These are phyloP conservation scores for Sebastes hubbsi DNA, from an alignment of 2,797 vertebrate species.

Conservation along the genomic window DNA sequence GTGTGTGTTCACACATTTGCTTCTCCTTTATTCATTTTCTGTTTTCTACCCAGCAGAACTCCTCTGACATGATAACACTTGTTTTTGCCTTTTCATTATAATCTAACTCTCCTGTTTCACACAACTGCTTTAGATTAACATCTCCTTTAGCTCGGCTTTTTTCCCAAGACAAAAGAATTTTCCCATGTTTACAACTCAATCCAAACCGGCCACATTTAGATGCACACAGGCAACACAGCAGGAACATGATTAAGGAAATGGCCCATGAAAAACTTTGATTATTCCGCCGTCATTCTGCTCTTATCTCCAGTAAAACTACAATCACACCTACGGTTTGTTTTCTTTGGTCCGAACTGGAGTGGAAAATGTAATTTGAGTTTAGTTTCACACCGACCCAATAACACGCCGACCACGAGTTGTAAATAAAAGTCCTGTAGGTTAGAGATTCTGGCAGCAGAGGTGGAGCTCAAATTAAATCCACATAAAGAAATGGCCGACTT, in stretches of 20 bases:
- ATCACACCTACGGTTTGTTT: slow-evolving; percentile 75
- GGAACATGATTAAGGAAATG: slow-evolving; percentile 67
- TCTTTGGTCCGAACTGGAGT: slow-evolving; percentile 55
- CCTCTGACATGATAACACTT: background rate
- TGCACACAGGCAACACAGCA: slow-evolving; percentile 28
- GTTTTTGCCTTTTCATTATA: background rate
- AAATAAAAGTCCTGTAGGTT: slow-evolving; percentile 57
- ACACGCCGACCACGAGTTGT: slow-evolving; percentile 52
- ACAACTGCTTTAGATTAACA: slow-evolving; percentile 54
- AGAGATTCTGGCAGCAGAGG: slow-evolving; percentile 44
- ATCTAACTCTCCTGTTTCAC: slow-evolving; percentile 36
- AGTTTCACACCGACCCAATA: slow-evolving; percentile 50
- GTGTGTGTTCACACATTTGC: background rate
- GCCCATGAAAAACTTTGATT: slow-evolving; percentile 58
- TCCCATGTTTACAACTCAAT: slow-evolving; percentile 61
- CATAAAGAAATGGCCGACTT: slow-evolving; percentile 40
- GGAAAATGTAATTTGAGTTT: slow-evolving; percentile 62
- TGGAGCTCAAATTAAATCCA: slow-evolving; percentile 43
- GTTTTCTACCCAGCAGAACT: background rate
- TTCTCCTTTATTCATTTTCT: slow-evolving; percentile 18
- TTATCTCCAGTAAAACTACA: slow-evolving; percentile 60
- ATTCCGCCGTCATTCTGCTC: slow-evolving; percentile 32
- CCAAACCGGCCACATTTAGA: slow-evolving; percentile 30
- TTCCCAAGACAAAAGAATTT: slow-evolving; percentile 54
- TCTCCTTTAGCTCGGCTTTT: slow-evolving; percentile 32